Percentiles rank a stretch among this genome's conserved stretches.
Conservation (phyloP, 2,113 vertebrate species). For the Salvator merianae region DNA sequence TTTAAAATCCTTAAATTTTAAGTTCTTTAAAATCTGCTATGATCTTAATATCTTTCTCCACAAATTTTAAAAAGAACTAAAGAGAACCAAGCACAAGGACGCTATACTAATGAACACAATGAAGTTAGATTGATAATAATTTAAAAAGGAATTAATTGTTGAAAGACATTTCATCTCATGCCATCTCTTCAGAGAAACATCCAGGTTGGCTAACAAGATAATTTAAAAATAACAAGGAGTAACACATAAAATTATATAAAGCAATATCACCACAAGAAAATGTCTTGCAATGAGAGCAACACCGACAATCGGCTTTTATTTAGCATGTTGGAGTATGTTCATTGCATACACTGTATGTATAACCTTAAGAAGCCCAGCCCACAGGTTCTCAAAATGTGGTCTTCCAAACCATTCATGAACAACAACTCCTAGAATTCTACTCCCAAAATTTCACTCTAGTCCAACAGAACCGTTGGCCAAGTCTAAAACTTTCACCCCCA, state of each 20-base stretch:
- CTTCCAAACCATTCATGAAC: no score
- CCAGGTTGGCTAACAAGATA: background rate
- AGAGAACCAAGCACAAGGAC: background rate
- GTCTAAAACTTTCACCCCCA: no score
- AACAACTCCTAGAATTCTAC: no score
- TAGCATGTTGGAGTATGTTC: background rate
- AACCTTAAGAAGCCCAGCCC: no score
- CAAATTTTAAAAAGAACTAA: background rate
- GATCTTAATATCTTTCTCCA: background rate
- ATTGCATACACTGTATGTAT: no score
- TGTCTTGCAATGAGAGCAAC: background rate
- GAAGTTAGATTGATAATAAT: background rate
- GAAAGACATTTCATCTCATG: background rate
- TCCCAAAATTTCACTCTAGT: no score
- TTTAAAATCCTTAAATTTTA: no score
- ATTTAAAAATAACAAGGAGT: background rate
- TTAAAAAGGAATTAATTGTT: background rate
- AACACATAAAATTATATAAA: background rate
- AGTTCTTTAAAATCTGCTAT: background rate
- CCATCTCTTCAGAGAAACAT: background rate
- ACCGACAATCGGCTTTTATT: background rate
- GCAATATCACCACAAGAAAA: background rate
- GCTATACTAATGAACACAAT: background rate
- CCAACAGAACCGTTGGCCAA: no score
- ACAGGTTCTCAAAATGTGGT: no score